phyloP scores from a whole-genome alignment of 2,797 vertebrate genomes.

The Pseudopleuronectes americanus region DNA sequence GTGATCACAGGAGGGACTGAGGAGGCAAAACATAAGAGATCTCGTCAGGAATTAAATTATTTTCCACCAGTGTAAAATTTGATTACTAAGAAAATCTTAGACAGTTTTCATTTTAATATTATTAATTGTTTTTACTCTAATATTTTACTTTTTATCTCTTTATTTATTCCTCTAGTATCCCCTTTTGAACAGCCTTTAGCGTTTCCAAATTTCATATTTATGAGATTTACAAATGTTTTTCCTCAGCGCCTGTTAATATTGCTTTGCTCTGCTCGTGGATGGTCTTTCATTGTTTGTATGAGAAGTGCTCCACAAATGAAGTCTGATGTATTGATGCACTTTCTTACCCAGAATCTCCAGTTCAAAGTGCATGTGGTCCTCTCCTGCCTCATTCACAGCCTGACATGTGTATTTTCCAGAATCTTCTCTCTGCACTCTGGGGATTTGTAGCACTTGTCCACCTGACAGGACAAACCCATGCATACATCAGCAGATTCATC shows the following conservation, averaged over 20 bases:
- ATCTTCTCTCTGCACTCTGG: constrained; percentile 81
- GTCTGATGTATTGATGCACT: no score
- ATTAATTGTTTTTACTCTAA: no score
- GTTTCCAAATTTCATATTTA: no score
- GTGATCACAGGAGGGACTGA: constrained; percentile 88
- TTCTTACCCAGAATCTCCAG: constrained; percentile 90
- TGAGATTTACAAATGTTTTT: no score
- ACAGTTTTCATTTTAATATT: no score
- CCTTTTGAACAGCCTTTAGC: no score
- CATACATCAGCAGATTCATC: not conserved
- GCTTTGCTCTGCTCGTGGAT: no score
- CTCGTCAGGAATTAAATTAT: not conserved
- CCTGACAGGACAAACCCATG: constrained; percentile 72
- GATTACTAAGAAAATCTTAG: constrained; percentile 16
- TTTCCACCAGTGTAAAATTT: not conserved
- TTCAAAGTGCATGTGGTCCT: constrained; percentile 89
- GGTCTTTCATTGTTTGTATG: no score
- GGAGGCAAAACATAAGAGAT: constrained; percentile 3
- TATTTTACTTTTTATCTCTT: no score
- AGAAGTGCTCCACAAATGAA: no score
- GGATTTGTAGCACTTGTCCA: constrained; percentile 90
- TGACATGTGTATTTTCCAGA: constrained; percentile 89
- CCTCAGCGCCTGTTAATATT: no score
- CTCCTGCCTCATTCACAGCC: constrained; percentile 89
- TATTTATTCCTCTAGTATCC: no score